These are phyloP conservation scores for Crambe crambe DNA, from an alignment of 37 sponge, comb jelly and placozoan species.

Conservation along the genomic window DNA sequence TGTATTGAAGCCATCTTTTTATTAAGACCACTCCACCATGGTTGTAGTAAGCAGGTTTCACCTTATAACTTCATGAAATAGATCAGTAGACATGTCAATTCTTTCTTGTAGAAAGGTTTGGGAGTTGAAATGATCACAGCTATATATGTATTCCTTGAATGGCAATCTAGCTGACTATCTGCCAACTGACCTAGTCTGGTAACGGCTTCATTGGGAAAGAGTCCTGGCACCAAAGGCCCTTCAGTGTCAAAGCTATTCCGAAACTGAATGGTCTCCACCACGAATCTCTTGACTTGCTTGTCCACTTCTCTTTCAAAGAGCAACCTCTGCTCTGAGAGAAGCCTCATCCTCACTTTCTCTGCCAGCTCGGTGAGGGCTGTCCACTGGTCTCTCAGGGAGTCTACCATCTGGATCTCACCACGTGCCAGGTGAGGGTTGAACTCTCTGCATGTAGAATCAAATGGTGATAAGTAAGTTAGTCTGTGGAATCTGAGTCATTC, in stretches of 20 bases:
- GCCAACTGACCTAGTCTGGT: slow-evolving; percentile 59
- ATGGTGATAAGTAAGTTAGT: no score
- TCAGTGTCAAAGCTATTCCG: slow-evolving; percentile 92
- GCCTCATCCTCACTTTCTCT: slow-evolving; percentile 47
- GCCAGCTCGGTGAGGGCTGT: slow-evolving; percentile 63
- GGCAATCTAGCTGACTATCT: neutral
- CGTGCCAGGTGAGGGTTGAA: slow-evolving; percentile 61
- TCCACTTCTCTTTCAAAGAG: slow-evolving; percentile 78
- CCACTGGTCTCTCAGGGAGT: slow-evolving; percentile 75
- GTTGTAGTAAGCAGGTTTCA: neutral
- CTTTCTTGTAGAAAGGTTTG: no score
- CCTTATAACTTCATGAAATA: neutral
- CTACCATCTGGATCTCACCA: slow-evolving; percentile 63
- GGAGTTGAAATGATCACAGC: no score
- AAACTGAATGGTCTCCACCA: slow-evolving; percentile 85
- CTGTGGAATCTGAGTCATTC: no score
- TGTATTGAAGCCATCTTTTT: no score
- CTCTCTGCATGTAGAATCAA: slow-evolving; percentile 5
- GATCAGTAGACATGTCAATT: neutral
- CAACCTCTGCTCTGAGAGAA: slow-evolving; percentile 66
- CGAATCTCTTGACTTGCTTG: slow-evolving; percentile 81
- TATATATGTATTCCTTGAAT: neutral
- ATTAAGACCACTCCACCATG: no score
- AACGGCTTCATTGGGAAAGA: slow-evolving; percentile 76
- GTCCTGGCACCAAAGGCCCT: slow-evolving; percentile 85